Evolutionary conservation across 2,888 invertebrate species (phyloP), one percentile per base, ranked within the genome.

Genomic region (Pardosa pseudoannulata): DNA sequence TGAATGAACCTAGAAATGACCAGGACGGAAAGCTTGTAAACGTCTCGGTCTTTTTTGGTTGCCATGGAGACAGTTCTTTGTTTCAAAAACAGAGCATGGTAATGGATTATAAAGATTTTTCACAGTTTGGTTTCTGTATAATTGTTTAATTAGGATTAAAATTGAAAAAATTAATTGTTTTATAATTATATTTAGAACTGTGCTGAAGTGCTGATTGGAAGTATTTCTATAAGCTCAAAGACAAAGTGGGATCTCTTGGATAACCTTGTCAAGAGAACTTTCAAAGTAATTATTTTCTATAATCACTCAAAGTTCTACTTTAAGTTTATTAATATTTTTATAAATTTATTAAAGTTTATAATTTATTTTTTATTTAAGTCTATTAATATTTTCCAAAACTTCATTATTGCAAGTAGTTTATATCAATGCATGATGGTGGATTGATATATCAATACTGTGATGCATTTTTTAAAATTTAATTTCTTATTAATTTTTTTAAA

Each of bases 241-340:
- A 97, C 97, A 0, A 96, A 96, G 83, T 98, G 98, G 98, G 97
- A 97, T 91, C 95, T 96, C 91, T 93, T 98, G 90, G 98, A 98
- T 92, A 96, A 96, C 90, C 95, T 96, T 90, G 96, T 98, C 88
- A 94, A 96, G 90, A 95, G 97, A 92, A 95, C 97, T 75, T 98
- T 98, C 92, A 98, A 98, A 92, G 92, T 88, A 62, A 72, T n/a
- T n/a, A n/a, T n/a, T n/a, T n/a, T n/a, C n/a, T n/a, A n/a, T n/a
- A n/a, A n/a, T n/a, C 39, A 41, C 29, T 31, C n/a, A 62, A 16
- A 23, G 29, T 39, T 71, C 39, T 68, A 9, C 23, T n/a, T 23
- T 46, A 23, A 1, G n/a, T n/a, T n/a, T n/a, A n/a, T n/a, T n/a
- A n/a, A 70, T n/a, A 19, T 70, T 13, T 32, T 70, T 64, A 23